Evolutionary conservation across 1,140 invertebrate species (phyloP), one percentile per base, ranked within the genome.

Genomic region (Bombus turneri): DNA sequence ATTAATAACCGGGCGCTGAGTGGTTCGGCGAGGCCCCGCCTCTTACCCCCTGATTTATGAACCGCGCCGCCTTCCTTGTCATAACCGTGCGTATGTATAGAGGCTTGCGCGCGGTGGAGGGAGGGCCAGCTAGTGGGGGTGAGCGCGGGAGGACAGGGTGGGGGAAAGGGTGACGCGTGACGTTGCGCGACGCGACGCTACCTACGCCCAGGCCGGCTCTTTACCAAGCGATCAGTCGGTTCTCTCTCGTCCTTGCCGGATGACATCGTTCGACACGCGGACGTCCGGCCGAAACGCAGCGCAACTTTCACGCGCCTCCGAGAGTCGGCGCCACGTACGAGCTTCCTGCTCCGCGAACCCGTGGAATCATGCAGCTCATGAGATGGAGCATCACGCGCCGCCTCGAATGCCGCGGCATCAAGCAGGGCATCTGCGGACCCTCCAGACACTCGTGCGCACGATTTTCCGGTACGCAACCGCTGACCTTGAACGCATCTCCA

Each of bases 1-100:
- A 95, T 95, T 95, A 95, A 95, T 95, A 95, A 95, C 88, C 87
- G 91, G 92, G 69, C 93, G 93, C 91, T 95, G 95, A 95, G 93
- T 95, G 95, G 95, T 88, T 94, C 91, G 87, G 64, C 66, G 62
- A 90, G 76, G 91, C 92, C 88, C 92, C 94, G 94, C 94, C 93
- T 83, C 89, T 91, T 85, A 87, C 87, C 90, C 91, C 93, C 93
- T 94, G 94, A 95, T 95, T 95, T 95, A 95, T 95, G 94, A 95
- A 95, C 92, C 92, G 95, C 93, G 92, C 94, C 95, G 94, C 95
- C 94, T 93, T 93, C 92, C 90, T 92, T 95, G 94, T 95, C 94
- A 95, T 95, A 95, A 95, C 90, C 91, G 91, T 83, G 81, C 43
- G 68, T 47, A 85, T 81, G 81, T 59, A 53, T 62, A 80, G 39